phyloP scores from a whole-genome alignment of 2,113 vertebrate species.

The Engraulis encrasicolus region DNA sequence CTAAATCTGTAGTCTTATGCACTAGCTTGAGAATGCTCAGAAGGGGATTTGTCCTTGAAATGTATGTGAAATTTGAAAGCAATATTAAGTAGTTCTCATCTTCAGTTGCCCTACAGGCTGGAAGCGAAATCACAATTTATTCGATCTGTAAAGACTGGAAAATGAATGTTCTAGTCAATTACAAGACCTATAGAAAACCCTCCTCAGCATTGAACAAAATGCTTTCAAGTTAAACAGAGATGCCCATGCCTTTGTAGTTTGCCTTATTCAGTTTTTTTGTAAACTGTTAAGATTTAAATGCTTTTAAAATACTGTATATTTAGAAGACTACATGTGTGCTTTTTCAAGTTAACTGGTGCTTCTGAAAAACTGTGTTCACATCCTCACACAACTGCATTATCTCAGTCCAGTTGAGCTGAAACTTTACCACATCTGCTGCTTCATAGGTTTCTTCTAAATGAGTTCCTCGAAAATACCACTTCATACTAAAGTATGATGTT shows the following conservation, averaged over 20 bases:
- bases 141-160: no score
- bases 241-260: not conserved
- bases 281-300: not conserved
- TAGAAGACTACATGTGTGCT: not conserved
- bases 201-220: not conserved
- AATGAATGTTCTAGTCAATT: no score
- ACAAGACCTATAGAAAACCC: not conserved
- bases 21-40: not conserved
- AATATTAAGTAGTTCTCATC: no score
- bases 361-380: not conserved
- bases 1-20: not conserved
- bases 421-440: no score
- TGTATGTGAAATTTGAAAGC: not conserved
- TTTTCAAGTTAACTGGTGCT: not conserved
- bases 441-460: no score
- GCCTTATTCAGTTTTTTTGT: not conserved
- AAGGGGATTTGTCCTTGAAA: not conserved
- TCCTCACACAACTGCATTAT: conserved; percentile 5
- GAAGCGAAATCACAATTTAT: no score
- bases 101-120: no score
- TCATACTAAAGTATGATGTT: no score
- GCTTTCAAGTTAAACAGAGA: not conserved
- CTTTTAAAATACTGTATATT: not conserved
- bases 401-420: conserved; percentile 6
- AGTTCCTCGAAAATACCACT: no score